These are phyloP conservation scores for Colinus virginianus DNA, from an alignment of 2,113 vertebrate genomes.

Conservation along the genomic window DNA sequence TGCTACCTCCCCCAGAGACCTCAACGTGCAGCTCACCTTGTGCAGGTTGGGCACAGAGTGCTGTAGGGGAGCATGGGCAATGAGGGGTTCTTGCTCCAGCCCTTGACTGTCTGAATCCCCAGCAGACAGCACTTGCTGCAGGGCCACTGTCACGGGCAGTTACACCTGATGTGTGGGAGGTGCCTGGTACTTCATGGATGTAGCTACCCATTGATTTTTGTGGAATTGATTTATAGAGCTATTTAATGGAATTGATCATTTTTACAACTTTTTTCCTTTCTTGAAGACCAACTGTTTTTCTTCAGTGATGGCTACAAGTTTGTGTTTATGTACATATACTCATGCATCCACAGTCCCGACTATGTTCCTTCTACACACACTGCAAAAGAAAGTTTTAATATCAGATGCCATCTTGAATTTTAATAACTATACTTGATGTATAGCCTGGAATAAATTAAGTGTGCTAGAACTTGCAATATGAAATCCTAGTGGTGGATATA, in stretches of 20 bases:
- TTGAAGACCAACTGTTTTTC: conserved; percentile 66
- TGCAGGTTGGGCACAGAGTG: fast-evolving
- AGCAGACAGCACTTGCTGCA: not conserved
- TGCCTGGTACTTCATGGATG: conserved; percentile 37
- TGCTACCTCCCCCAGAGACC: not conserved
- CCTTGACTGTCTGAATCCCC: not conserved
- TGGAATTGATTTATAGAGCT: conserved; percentile 72
- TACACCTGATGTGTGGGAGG: conserved; percentile 50
- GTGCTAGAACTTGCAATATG: conserved; percentile 62
- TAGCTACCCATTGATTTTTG: conserved; percentile 69
- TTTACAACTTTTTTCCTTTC: conserved; percentile 62
- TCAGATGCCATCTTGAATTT: conserved; percentile 57
- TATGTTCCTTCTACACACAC: not conserved
- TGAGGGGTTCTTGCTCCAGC: not conserved
- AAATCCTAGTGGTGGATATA: conserved; percentile 67
- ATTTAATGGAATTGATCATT: conserved; percentile 68
- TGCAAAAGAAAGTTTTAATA: conserved; percentile 43
- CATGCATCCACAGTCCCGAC: not conserved
- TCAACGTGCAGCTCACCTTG: not conserved
- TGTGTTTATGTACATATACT: conserved; percentile 46
- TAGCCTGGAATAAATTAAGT: conserved; percentile 64
- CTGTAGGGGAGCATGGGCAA: not conserved
- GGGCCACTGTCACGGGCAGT: not conserved
- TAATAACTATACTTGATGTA: conserved; percentile 61
- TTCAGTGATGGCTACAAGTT: conserved; percentile 49